A percentile compares a stretch with the other conserved stretches of the same genome.
These are phyloP conservation scores for Taenioides sp. DNA, from an alignment of 2,797 vertebrate genomes.

Conservation along the genomic window DNA sequence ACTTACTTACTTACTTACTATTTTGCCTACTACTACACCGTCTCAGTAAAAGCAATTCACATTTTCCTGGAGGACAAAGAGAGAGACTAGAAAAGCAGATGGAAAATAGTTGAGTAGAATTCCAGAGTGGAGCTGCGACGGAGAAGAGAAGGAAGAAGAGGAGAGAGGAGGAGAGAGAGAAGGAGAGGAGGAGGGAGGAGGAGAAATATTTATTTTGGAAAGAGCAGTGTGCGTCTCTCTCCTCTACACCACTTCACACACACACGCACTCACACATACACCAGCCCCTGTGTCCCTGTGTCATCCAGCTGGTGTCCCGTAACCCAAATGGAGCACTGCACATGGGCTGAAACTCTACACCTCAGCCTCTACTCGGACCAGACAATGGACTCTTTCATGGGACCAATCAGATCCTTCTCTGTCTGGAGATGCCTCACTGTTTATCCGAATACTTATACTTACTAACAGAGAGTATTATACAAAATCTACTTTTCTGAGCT, in stretches of 20 bases:
- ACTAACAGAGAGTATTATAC: too few species aligned
- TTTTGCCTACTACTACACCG: too few species aligned
- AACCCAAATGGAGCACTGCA: conserved; percentile 53
- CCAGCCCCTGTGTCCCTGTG: not conserved
- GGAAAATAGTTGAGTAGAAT: conserved; percentile 31
- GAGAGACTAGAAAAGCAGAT: conserved; percentile 23
- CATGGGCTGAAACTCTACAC: conserved; percentile 62
- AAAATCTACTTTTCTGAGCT: too few species aligned
- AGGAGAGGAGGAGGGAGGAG: conserved; percentile 23
- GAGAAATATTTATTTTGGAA: conserved; percentile 57
- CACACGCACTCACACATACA: not conserved
- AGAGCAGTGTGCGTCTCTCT: conserved; percentile 2
- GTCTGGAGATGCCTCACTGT: too few species aligned
- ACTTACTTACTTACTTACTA: too few species aligned
- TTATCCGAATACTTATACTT: too few species aligned
- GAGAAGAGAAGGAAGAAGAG: not conserved
- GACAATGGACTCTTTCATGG: conserved; percentile 66
- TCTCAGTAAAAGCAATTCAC: not conserved
- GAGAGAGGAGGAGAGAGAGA: not conserved
- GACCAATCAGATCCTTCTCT: conserved; percentile 3
- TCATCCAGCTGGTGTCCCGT: conserved; percentile 45
- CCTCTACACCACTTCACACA: not conserved
- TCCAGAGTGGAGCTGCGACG: conserved; percentile 10
- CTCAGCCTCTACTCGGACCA: conserved; percentile 36
- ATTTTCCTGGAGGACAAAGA: conserved; percentile 17